phyloP scores from a whole-genome alignment of 2,888 invertebrate species.

The Idaea dimidiata region DNA sequence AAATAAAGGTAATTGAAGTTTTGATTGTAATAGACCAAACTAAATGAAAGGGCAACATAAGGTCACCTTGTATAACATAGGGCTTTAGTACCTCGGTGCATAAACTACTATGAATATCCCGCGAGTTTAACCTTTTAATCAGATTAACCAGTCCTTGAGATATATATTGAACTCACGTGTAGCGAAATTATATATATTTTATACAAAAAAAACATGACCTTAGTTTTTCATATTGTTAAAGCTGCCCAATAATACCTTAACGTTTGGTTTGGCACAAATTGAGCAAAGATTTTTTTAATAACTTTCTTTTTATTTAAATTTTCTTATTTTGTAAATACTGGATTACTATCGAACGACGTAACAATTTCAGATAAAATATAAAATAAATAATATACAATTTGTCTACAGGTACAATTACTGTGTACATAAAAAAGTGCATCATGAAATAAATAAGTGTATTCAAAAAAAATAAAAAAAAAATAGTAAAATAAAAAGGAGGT shows the following conservation, averaged over 20 bases:
- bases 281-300: conserved; percentile 26
- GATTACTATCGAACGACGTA: conserved; percentile 9
- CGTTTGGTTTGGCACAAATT: conserved; percentile 30
- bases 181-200: not conserved
- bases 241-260: conserved; percentile 12
- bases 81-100: too few relatives aligned
- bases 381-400: conserved; percentile 15
- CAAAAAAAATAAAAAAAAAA: not conserved
- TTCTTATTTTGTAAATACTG: conserved; percentile 3
- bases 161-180: too few relatives aligned
- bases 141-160: too few relatives aligned
- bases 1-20: too few relatives aligned
- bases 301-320: conserved; percentile 5
- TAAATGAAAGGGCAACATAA: too few relatives aligned
- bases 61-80: too few relatives aligned
- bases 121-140: too few relatives aligned
- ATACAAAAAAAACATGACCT: not conserved
- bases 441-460: not conserved
- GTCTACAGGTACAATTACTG: conserved; percentile 17
- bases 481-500: conserved; percentile 25
- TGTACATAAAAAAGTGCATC: conserved; percentile 24
- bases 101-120: too few relatives aligned
- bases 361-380: conserved; percentile 17
- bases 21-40: too few relatives aligned
- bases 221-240: conserved; percentile 2